Conservation (phyloP, 2,888 invertebrate species). For the Rotaria sp. region DNA sequence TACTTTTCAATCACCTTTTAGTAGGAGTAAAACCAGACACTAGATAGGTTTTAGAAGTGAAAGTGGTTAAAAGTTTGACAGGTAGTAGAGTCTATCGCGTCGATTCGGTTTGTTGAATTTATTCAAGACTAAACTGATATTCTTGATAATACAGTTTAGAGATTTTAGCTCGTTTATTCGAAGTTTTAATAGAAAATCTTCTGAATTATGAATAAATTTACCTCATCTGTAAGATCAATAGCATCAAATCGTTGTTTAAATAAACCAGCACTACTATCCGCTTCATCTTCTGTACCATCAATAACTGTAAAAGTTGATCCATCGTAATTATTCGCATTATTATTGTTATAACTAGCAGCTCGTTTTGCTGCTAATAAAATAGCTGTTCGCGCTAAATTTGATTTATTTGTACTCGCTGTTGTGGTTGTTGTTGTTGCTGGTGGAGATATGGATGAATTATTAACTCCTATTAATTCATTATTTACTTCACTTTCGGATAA, state of each 20-base stretch:
- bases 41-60: too few species aligned
- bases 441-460: not conserved
- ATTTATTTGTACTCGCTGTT: not conserved
- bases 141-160: too few species aligned
- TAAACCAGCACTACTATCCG: not conserved
- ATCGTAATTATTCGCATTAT: not conserved
- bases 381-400: slow-evolving; percentile 16
- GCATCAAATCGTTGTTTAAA: not conserved
- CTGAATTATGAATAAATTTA: not conserved
- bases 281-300: slow-evolving; percentile 9
- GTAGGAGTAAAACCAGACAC: too few species aligned
- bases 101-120: too few species aligned
- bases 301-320: not conserved
- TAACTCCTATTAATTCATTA: not conserved
- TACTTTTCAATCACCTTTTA: too few species aligned
- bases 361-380: slow-evolving; percentile 11
- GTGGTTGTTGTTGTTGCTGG: not conserved
- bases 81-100: too few species aligned
- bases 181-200: too few species aligned
- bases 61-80: too few species aligned
- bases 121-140: too few species aligned
- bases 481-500: not conserved
- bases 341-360: not conserved
- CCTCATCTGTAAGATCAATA: not conserved
- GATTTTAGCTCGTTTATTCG: too few species aligned